Percentiles rank a stretch among this genome's conserved stretches.
Evolutionary conservation across 2,113 vertebrate species (phyloP).

Genomic region (Scytalopus superciliaris): DNA sequence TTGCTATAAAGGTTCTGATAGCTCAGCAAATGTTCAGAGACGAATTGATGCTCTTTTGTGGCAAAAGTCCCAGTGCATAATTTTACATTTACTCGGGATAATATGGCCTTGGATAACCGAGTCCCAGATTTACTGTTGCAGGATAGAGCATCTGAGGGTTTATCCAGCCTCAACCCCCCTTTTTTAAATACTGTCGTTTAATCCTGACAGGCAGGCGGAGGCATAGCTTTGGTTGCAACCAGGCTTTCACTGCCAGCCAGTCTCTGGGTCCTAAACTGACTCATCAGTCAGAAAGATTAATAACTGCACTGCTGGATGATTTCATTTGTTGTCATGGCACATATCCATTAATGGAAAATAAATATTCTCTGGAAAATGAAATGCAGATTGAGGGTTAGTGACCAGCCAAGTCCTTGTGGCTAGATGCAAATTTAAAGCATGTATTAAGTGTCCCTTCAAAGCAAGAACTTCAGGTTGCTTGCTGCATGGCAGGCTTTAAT

Average conservation of each 20-base stretch:
- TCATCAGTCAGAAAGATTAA: conserved; percentile 62
- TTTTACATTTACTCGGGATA: conserved; percentile 45
- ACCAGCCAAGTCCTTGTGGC: conserved; percentile 33
- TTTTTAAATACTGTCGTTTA: conserved; percentile 26
- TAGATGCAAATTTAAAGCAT: not conserved
- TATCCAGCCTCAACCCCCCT: conserved; percentile 6
- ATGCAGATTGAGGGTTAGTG: not conserved
- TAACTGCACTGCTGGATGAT: conserved; percentile 47
- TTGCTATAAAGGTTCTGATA: conserved; percentile 55
- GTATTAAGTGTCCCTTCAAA: not conserved
- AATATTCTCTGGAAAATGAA: conserved; percentile 57
- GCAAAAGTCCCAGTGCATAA: conserved; percentile 46
- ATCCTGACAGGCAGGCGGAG: conserved; percentile 27
- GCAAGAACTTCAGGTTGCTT: not conserved
- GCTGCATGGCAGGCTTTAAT: not conserved
- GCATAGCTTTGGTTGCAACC: not conserved
- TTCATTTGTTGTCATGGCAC: conserved; percentile 63
- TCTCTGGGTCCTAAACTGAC: conserved; percentile 51
- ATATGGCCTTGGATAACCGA: conserved; percentile 50
- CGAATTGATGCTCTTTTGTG: conserved; percentile 38
- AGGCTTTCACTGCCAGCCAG: conserved; percentile 21
- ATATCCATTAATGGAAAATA: conserved; percentile 61
- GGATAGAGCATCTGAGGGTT: conserved; percentile 27
- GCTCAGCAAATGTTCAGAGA: conserved; percentile 59
- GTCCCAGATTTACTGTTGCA: conserved; percentile 32